Conservation (phyloP, 2,113 vertebrate genomes). For the Scomber colias region DNA sequence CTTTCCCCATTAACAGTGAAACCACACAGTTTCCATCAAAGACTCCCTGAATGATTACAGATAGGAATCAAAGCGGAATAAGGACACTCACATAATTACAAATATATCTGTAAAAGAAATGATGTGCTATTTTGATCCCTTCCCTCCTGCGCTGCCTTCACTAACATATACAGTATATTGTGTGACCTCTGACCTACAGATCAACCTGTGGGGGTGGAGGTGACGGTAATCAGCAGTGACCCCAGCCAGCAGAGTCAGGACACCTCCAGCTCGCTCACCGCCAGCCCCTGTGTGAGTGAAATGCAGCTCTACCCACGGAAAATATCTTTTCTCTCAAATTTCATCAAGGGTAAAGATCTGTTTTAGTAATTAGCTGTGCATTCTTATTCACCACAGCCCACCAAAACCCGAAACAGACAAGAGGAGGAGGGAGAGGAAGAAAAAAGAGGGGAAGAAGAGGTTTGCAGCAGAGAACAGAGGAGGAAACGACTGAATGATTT, state of each 20-base stretch:
- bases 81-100: slow-evolving; percentile 49
- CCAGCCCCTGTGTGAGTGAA: slow-evolving; percentile 87
- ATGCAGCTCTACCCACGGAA: slow-evolving; percentile 4
- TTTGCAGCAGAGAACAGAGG: slow-evolving; percentile 84
- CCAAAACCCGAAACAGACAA: slow-evolving; percentile 80
- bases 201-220: slow-evolving; percentile 89
- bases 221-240: slow-evolving; percentile 91
- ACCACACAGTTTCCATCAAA: slow-evolving; percentile 75
- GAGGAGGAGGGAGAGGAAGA: slow-evolving; percentile 77
- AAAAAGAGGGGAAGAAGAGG: slow-evolving; percentile 80
- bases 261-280: slow-evolving; percentile 90
- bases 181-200: slow-evolving; percentile 82
- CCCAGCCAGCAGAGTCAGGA: slow-evolving; percentile 92
- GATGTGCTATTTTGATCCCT: slow-evolving; percentile 5
- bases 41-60: slow-evolving; percentile 50
- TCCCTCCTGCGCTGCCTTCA: slow-evolving; percentile 4
- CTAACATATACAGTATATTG: slow-evolving; percentile 57
- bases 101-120: slow-evolving; percentile 40
- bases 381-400: slow-evolving; percentile 69
- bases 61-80: slow-evolving; percentile 59
- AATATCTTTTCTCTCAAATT: slow-evolving; percentile 11
- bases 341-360: slow-evolving; percentile 47
- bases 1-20: slow-evolving; percentile 75
- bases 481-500: slow-evolving; percentile 93
- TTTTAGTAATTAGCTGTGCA: slow-evolving; percentile 52